Base-by-base conservation (phyloP, 2,113 vertebrate genomes). In the Lagopus muta region DNA sequence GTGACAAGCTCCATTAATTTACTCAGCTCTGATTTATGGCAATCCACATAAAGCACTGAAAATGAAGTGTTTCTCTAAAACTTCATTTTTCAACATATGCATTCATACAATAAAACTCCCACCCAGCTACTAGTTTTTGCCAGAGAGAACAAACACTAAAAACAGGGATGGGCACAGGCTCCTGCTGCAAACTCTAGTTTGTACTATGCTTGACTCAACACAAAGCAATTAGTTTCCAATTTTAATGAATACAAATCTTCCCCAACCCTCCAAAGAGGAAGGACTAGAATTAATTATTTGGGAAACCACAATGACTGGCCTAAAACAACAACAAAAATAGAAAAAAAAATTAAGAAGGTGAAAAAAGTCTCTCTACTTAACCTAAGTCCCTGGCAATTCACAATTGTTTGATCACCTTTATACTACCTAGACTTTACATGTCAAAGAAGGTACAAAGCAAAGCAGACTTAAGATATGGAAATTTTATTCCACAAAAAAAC, bases 401-500 rank as follows among this genome's bases (percentile, higher is more conserved):
- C 52, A 81, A 17, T 40, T 25, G 8, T 65, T 77, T 79, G 25
- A 81, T 60, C 2, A 80, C 20, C 76, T 92, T 66, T 32, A 60
- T 22, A 38, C 27, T 20, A 34, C 43, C 40, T 42, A 47, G 32
- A 57, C 45, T 43, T 72, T 32, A 10, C 48, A n/a, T 27, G 11
- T 79, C n/a, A 82, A 77, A 77, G 11, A 90, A 92, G 71, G 30
- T 25, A 86, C 20, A 30, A 42, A 93, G 58, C 21, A 78, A 91
- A 93, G 42, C 13, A 92, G 42, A 75, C 22, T 93, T 88, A 93
- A 94, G 43, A 90, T 94, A 96, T 90, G 95, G 73, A 91, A 92
- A 95, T 96, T 86, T 90, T 90, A 92, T 94, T 91, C 82, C 69
- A 90, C 1, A 15, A 78, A 84, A 86, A 58, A 62, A 47, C 9